Base-by-base conservation (phyloP, 2,113 vertebrate genomes). In the Perca schrenkii region DNA sequence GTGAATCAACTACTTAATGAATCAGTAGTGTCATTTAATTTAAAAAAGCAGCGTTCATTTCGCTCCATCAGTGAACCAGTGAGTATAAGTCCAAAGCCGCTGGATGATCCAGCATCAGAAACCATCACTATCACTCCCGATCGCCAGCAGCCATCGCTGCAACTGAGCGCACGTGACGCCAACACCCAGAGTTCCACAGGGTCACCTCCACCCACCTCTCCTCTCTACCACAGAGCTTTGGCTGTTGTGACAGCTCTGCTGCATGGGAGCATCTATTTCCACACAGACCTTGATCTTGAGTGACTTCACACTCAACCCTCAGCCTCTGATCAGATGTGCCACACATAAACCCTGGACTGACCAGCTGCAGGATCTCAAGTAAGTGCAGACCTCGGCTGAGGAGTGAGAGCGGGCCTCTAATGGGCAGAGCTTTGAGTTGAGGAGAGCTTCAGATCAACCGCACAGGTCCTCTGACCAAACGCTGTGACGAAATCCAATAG, bases 221-320 rank as follows among this genome's bases (percentile, higher is more conserved):
- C 78, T 74, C 77, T 86, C 54, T 80, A 62, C 74, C 61, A 31
- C 79, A 12, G 60, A 67, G 86, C 84, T 22, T 40, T 12, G 76
- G 63, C 82, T 84, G 80, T 76, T 88, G 91, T 91, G 92, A 91
- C 92, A 92, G 87, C 75, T 46, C 77, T 68, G 77, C 90, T 88
- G 85, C 85, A 82, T 63, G 80, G 90, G 85, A 91, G 76, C 86
- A 54, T 90, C 89, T 92, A 90, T 91, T 91, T 89, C 75, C 36
- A 80, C 71, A 10, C 64, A 83, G 83, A 79, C 86, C 84, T 92
- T 91, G 89, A 94, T 89, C 86, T 69, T 74, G 84, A 70, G 72
- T 81, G 84, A 93, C 87, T 92, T 91, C 77, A 67, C 50, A 46
- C 80, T 91, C 63, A 22, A 50, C 78, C 67, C 72, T 43, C 2